Evolutionary conservation across 2,797 vertebrate genomes (phyloP).

Genomic region (Lacerta viridis): DNA sequence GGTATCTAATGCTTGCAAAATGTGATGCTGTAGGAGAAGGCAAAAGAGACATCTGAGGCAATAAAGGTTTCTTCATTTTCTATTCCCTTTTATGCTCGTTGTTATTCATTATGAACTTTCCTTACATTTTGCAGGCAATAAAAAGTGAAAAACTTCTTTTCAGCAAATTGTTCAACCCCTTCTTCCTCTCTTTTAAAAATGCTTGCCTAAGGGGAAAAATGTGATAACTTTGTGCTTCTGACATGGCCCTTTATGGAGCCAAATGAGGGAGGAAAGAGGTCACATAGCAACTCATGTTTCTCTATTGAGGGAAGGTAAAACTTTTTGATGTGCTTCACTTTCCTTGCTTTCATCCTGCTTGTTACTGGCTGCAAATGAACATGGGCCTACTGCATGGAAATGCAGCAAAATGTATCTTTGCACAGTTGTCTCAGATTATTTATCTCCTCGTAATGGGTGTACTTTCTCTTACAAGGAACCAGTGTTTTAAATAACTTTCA

Average conservation of each 20-base stretch:
- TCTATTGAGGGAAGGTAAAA: background rate
- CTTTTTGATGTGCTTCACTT: background rate
- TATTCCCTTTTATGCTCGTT: slow-evolving; percentile 57
- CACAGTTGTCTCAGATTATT: background rate
- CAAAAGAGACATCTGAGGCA: slow-evolving; percentile 26
- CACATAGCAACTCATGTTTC: background rate
- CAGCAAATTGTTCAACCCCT: background rate
- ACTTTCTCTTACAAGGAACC: background rate
- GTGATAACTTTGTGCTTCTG: slow-evolving; percentile 8
- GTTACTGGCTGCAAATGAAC: background rate
- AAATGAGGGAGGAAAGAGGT: slow-evolving; percentile 20
- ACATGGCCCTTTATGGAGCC: background rate
- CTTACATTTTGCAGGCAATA: slow-evolving; percentile 50
- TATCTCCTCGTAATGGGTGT: background rate
- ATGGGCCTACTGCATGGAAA: too few species aligned
- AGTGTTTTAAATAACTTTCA: background rate
- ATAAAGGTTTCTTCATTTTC: slow-evolving; percentile 55
- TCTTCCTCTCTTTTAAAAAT: background rate
- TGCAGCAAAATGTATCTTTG: background rate
- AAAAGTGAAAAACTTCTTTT: slow-evolving; percentile 12
- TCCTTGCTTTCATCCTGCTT: background rate
- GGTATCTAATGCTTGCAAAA: slow-evolving; percentile 60
- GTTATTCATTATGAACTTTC: slow-evolving; percentile 47
- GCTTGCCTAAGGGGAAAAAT: background rate
- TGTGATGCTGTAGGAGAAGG: background rate